Evolutionary conservation across 2,888 invertebrate genomes (phyloP), one percentile per base, ranked within the genome.

Genomic region (Troides oblongomaculatus): DNA sequence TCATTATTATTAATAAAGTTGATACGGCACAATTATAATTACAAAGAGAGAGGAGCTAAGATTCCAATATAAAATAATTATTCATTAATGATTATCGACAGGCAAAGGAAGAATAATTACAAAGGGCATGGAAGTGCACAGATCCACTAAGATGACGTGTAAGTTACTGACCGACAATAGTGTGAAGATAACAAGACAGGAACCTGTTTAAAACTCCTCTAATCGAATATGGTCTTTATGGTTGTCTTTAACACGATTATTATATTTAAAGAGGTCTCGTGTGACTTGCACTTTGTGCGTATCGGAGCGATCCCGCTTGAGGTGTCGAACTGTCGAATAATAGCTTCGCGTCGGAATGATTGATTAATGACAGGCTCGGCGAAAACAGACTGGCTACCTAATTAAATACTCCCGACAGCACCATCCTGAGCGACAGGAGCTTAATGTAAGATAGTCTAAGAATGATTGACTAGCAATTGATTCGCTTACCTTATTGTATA

Each of bases 181-280:
- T 77, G 73, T 72, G 77, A 77, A 86, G 85, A 86, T 90, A 90
- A 90, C 88, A 83, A 90, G 90, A 86, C 86, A 84, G 83, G 82
- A 88, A 89, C 86, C 87, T 86, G 89, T 92, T 91, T 88, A 87
- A 89, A 87, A 86, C 84, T 83, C 81, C 78, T 84, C 83, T 89
- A 90, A 90, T 88, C 90, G 90, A 89, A 90, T 89, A 89, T 88
- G 87, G 89, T 85, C 90, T 90, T 91, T 92, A 88, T 89, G 84
- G 86, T 84, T 84, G 85, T 87, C 86, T 92, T 92, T 92, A 92
- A 91, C 92, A 89, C 88, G 89, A 92, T 92, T 92, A 91, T 92
- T 91, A 92, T 89, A 90, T 90, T 92, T 90, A 90, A 90, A 91
- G 87, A 90, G 88, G 87, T 80, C 82, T 77, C 81, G 74, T 90